Base-by-base conservation (phyloP, 2,888 invertebrate genomes). In the Drosophila testacea region DNA sequence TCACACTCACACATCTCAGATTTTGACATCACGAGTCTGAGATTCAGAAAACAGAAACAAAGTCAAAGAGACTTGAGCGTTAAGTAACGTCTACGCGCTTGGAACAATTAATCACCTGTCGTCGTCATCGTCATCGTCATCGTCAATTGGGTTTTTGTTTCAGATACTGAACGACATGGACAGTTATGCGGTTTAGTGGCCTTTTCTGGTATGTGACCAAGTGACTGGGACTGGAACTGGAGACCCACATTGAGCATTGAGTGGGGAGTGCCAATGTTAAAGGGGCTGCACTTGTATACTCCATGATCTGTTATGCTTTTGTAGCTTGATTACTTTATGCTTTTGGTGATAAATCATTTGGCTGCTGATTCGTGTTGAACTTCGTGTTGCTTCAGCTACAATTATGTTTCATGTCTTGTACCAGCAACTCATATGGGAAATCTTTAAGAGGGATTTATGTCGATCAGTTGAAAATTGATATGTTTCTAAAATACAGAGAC, bases 41-140 rank as follows among this genome's bases (percentile, higher is more conserved):
- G 65, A 52, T 46, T 62, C 28, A 55, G 50, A 55, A 41, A 16
- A 41, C 46, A 42, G 41, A 57, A 66, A 60, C 57, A 48, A 36
- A 55, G 63, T 64, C 56, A 46, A 34, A 79, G 57, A 36, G 57
- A 54, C 62, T 62, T 62, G 65, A 74, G 81, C 83, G 89, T 88
- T 88, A 85, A 88, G 90, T 89, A 90, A 90, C 90, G 80, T 85
- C 87, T 79, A 83, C 77, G 76, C 83, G 70, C 66, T 76, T 76
- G 74, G 67, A 81, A 89, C 89, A 89, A 89, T 89, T 89, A 89
- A 89, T 89, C 89, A 89, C 89, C 89, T 90, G 89, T 90, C 89
- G 64, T 69, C 76, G 66, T 75, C 73, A 28, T 52, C 66, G 32
- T 55, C 62, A 16, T 68, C 59, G 61, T 76, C 77, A 69, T 72